phyloP scores from a whole-genome alignment of 2,113 vertebrate genomes.

The Elaphurus davidianus region DNA sequence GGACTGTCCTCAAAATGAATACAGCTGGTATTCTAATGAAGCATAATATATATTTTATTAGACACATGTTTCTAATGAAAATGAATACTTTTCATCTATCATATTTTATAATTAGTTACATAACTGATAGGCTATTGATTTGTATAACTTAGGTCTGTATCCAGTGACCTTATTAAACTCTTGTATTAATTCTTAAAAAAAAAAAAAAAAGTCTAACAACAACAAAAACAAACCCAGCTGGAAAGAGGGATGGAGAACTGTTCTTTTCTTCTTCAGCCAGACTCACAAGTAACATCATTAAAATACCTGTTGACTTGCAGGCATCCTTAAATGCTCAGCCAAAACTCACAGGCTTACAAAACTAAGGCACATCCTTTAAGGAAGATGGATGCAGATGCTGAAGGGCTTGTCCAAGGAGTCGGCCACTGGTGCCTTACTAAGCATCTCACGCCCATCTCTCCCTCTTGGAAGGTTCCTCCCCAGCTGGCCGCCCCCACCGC shows the following conservation, averaged over 20 bases:
- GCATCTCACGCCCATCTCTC: not conserved
- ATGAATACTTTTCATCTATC: not conserved
- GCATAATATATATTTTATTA: not conserved
- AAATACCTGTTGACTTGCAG: conserved; percentile 28
- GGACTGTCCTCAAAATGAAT: not conserved
- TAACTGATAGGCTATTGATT: not conserved
- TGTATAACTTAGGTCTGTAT: not conserved
- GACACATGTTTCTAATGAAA: not conserved
- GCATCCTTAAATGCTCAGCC: not conserved
- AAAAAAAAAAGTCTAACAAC: not conserved
- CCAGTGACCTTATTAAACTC: not conserved
- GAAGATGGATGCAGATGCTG: not conserved
- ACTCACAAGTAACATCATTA: not conserved
- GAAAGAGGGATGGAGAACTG: not conserved
- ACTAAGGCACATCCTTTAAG: not conserved
- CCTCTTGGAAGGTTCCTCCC: not conserved
- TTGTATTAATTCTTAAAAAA: not conserved
- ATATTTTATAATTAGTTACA: not conserved
- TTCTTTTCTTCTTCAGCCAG: not conserved
- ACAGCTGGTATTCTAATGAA: not conserved
- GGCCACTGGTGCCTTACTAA: not conserved
- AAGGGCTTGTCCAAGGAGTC: not conserved
- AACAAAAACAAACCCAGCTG: not conserved
- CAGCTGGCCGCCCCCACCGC: not conserved
- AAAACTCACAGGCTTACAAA: not conserved